Evolutionary conservation across 2,888 invertebrate species (phyloP).

Genomic region (Drosophila nr. fundita): DNA sequence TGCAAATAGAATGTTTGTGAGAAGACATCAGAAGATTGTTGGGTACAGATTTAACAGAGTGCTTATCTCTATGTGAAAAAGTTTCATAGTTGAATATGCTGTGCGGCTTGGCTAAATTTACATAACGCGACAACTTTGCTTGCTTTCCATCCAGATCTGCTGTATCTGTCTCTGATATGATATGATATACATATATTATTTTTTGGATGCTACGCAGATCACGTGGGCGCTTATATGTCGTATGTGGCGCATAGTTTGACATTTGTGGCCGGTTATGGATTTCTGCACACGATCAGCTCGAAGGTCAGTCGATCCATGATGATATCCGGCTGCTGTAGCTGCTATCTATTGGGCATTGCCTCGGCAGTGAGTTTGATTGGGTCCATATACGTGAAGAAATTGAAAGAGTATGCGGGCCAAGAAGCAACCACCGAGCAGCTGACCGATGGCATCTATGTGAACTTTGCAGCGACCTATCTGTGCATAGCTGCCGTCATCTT

Average conservation of each 20-base stretch:
- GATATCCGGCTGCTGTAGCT: constrained; percentile 74
- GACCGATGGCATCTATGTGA: constrained; percentile 76
- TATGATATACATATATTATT: no score
- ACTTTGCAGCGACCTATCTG: constrained; percentile 80
- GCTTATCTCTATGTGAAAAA: background rate
- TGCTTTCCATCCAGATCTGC: background rate
- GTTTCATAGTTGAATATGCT: no score
- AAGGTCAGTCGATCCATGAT: constrained; percentile 75
- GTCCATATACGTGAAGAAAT: constrained; percentile 65
- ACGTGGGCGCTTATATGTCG: constrained; percentile 80
- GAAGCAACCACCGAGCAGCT: constrained; percentile 52
- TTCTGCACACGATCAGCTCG: constrained; percentile 77
- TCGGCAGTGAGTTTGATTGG: constrained; percentile 79
- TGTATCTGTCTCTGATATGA: background rate
- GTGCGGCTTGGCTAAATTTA: background rate
- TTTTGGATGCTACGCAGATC: constrained; percentile 59
- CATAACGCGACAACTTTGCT: background rate
- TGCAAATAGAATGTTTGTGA: background rate
- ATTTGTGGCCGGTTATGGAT: constrained; percentile 79
- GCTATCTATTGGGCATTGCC: constrained; percentile 80
- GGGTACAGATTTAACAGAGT: background rate
- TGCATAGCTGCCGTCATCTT: constrained; percentile 64
- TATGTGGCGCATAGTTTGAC: constrained; percentile 82
- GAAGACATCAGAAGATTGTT: background rate
- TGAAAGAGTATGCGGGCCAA: constrained; percentile 40